Evolutionary conservation across 1,140 invertebrate genomes (phyloP), one percentile per base, ranked within the genome.

Genomic region (Hermatobates lingyangjiaoensis): DNA sequence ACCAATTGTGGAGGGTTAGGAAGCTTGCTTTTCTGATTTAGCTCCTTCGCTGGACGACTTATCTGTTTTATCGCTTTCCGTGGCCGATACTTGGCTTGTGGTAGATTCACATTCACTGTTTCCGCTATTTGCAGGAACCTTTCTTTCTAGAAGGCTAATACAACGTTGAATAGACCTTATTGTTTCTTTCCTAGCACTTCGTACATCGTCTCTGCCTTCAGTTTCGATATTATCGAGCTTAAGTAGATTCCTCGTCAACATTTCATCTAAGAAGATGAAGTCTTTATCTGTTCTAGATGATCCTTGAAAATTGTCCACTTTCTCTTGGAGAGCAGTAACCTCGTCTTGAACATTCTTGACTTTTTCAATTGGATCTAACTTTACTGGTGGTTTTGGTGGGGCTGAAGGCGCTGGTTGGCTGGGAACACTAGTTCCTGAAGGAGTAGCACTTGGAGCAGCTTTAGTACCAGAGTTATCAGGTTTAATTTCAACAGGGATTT

Each of bases 181-280:
- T 0, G 85, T 83, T 57, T 87, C 81, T 64, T 84, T 89, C 20
- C 91, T 72, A 0, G 85, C 83, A 51, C 78, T 74, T 57, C 90
- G 71, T 27, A 96, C 83, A 59, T 86, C 81, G 25, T 92, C 87
- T 60, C 87, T 81, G 1, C 88, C 88, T 53, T 90, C 87, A 0
- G 87, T 87, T 61, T 93, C 87, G 50, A 96, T 85, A 57, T 83
- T 80, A 63, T 96, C 92, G 52, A 95, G 65, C 64, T 90, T 89
- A 2, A 95, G 76, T 52, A 95, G 70, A 63, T 88, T 86, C 39
- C 90, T 75, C 1, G 90, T 95, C 15, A 96, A 67, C 89, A 94
- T 94, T 67, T 96, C 91, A 64, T 95, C 91, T 39, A 95, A 65
- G 63, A 80, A 91, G 26, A 86, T 70, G 60, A 90, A 95, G 50